These are phyloP conservation scores for Nothoprocta pentlandii DNA, from an alignment of 2,113 vertebrate species.

Conservation along the genomic window DNA sequence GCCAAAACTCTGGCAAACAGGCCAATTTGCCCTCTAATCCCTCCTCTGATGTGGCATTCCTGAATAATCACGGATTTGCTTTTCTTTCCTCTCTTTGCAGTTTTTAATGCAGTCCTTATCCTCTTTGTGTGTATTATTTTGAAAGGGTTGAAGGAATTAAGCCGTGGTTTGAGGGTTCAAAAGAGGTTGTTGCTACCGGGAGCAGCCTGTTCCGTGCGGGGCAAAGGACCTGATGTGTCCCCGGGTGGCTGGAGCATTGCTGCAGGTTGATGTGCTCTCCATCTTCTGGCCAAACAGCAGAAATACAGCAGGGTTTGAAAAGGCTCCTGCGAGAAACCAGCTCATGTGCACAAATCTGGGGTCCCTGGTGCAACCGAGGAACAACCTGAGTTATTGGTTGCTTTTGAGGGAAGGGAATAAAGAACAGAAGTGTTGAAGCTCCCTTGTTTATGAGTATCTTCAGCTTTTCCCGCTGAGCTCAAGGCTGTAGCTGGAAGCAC, in stretches of 20 bases:
- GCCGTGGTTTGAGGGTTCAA: neutral
- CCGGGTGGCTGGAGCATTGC: neutral
- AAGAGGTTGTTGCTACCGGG: neutral
- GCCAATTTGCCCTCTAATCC: constrained; percentile 6
- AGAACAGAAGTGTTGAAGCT: neutral
- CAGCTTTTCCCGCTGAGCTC: neutral
- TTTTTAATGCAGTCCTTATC: constrained; percentile 31
- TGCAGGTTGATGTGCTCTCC: constrained; percentile 1
- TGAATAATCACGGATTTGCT: neutral
- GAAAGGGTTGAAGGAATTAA: constrained; percentile 19
- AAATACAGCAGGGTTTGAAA: neutral
- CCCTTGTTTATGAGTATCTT: neutral
- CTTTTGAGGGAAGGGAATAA: neutral
- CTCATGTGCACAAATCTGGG: neutral
- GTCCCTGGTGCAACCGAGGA: neutral
- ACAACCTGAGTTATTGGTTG: neutral
- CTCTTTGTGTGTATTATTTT: constrained; percentile 29
- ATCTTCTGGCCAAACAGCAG: constrained; percentile 50
- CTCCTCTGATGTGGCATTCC: constrained; percentile 3
- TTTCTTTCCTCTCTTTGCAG: neutral
- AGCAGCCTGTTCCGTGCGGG: neutral
- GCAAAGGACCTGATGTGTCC: neutral
- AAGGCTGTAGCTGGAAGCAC: neutral
- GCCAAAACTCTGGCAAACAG: neutral
- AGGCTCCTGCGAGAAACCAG: neutral